phyloP scores from a whole-genome alignment of 2,797 vertebrate genomes.

The Glyptemys insculpta region DNA sequence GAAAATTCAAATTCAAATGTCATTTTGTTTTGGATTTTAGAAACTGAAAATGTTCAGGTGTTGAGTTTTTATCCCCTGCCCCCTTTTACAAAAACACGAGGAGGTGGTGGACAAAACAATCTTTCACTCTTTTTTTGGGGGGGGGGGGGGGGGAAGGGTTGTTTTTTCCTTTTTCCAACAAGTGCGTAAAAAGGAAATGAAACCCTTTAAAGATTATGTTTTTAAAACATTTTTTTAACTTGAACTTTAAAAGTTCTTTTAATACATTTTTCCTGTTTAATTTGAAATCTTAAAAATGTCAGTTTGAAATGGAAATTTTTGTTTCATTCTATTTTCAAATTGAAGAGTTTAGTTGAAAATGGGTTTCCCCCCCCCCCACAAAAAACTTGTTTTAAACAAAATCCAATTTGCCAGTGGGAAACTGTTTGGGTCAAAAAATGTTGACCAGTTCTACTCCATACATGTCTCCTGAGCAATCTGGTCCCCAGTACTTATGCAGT shows the following conservation, averaged over 20 bases:
- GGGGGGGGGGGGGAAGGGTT: too few species aligned
- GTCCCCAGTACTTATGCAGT: not conserved
- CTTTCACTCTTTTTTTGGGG: not conserved
- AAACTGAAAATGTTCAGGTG: not conserved
- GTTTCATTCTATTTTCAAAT: not conserved
- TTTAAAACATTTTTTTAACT: not conserved
- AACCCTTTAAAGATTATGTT: not conserved
- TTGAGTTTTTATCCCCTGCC: not conserved
- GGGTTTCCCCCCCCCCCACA: not conserved
- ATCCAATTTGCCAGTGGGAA: not conserved
- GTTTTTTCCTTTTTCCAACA: not conserved
- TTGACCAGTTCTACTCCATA: slow-evolving; percentile 2
- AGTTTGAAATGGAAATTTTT: not conserved
- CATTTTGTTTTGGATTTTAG: not conserved
- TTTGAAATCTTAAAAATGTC: not conserved
- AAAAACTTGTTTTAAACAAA: not conserved
- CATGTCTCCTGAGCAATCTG: not conserved
- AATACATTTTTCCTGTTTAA: not conserved
- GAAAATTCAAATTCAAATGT: not conserved
- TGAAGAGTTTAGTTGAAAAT: not conserved
- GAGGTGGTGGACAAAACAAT: not conserved
- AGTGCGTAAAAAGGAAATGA: not conserved
- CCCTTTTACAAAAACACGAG: not conserved
- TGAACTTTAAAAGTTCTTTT: too few species aligned
- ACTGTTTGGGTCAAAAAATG: slow-evolving; percentile 18